Conservation (phyloP, 2,113 vertebrate species). For the Physeter macrocephalus region DNA sequence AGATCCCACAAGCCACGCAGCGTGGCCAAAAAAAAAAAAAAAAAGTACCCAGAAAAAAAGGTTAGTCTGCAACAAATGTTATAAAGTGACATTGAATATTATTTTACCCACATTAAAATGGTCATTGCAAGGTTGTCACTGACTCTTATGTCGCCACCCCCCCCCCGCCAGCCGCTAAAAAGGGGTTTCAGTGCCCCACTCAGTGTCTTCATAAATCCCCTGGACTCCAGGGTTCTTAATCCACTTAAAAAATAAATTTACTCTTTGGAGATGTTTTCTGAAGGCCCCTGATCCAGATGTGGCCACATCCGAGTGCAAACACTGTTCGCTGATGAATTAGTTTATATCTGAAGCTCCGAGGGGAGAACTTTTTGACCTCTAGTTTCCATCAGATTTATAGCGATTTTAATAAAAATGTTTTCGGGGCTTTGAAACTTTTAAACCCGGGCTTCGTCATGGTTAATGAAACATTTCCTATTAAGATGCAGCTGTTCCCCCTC, state of each 20-base stretch:
- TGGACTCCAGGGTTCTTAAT: background rate
- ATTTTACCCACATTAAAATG: background rate
- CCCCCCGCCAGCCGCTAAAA: too few species aligned
- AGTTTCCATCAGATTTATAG: conserved; percentile 43
- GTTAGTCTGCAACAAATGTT: background rate
- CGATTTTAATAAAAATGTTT: conserved; percentile 45
- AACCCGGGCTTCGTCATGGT: conserved; percentile 16
- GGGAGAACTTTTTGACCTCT: conserved; percentile 29
- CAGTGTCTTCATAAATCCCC: background rate
- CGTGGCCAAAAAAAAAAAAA: background rate
- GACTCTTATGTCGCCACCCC: rapidly evolving
- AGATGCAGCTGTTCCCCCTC: background rate
- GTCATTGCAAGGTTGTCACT: background rate
- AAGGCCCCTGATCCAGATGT: background rate
- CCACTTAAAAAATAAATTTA: background rate
- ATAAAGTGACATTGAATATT: background rate
- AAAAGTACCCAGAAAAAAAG: background rate
- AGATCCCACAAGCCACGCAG: background rate
- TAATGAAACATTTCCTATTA: conserved; percentile 59
- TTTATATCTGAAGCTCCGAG: background rate
- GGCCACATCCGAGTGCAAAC: background rate
- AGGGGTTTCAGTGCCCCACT: background rate
- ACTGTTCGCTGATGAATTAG: background rate
- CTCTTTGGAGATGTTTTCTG: background rate
- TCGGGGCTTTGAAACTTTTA: conserved; percentile 53